A percentile compares a stretch with the other conserved stretches of the same genome.
Conservation (phyloP, 1,140 invertebrate genomes). For the Megathymus violae region DNA sequence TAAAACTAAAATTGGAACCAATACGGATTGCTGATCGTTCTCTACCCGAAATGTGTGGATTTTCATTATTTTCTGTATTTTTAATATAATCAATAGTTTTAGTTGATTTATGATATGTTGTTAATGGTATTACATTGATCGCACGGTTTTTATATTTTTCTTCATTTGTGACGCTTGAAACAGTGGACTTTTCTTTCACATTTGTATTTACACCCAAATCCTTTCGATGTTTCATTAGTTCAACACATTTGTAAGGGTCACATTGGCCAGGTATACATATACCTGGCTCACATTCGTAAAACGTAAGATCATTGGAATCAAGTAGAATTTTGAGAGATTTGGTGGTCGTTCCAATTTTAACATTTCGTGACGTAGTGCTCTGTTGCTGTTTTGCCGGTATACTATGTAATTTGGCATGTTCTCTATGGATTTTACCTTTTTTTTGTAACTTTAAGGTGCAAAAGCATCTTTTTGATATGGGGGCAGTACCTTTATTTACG, state of each 20-base stretch:
- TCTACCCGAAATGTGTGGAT: not conserved
- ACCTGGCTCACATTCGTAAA: constrained; percentile 48
- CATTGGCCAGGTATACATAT: constrained; percentile 46
- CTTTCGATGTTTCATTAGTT: constrained; percentile 36
- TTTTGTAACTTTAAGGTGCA: constrained; percentile 51
- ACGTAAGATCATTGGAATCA: not conserved
- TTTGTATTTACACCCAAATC: constrained; percentile 2
- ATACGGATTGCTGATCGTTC: constrained; percentile 32
- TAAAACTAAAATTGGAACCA: constrained; percentile 43
- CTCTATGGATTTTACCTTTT: constrained; percentile 33
- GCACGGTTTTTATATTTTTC: constrained; percentile 5
- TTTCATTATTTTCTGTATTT: not conserved
- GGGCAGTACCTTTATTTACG: constrained; percentile 20
- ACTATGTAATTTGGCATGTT: not conserved
- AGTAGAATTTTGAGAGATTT: not conserved
- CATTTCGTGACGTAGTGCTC: not conserved
- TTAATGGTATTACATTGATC: not conserved
- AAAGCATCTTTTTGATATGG: constrained; percentile 41
- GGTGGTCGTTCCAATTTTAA: not conserved
- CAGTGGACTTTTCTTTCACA: constrained; percentile 14
- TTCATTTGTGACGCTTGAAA: constrained; percentile 15
- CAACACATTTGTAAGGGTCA: constrained; percentile 41
- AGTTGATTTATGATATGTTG: not conserved
- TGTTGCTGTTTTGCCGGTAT: not conserved
- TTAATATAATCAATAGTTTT: not conserved